These are phyloP conservation scores for Drosophila anceps DNA, from an alignment of 2,888 invertebrate species.

Conservation along the genomic window DNA sequence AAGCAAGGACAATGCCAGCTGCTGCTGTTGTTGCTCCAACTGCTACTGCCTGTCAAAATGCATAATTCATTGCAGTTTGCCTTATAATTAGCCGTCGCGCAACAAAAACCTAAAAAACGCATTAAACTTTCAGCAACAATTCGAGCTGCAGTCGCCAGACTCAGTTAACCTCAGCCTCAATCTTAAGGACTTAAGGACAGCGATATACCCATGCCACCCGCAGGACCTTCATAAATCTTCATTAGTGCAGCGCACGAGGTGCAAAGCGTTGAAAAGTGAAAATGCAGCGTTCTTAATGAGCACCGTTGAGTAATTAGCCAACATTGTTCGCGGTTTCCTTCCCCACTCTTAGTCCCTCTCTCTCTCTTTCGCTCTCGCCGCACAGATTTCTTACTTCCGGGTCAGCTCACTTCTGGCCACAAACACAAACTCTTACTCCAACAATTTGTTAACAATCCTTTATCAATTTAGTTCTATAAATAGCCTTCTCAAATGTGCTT, in stretches of 20 bases:
- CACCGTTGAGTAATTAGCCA: constrained; percentile 78
- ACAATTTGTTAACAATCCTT: constrained; percentile 58
- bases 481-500: neutral
- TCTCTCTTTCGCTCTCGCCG: constrained; percentile 13
- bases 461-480: constrained; percentile 59
- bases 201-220: neutral
- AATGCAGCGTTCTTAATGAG: constrained; percentile 79
- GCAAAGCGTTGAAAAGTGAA: constrained; percentile 79
- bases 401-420: constrained; percentile 26
- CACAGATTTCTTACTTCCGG: constrained; percentile 18
- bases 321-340: constrained; percentile 70
- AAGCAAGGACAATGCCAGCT: constrained; percentile 66
- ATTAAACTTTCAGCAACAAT: constrained; percentile 72
- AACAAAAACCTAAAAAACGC: constrained; percentile 66
- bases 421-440: constrained; percentile 13
- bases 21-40: constrained; percentile 14
- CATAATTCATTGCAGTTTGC: constrained; percentile 77
- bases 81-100: constrained; percentile 63
- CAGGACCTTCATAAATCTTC: constrained; percentile 77
- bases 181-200: constrained; percentile 40
- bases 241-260: constrained; percentile 66
- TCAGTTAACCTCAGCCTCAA: constrained; percentile 63
- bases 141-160: constrained; percentile 33
- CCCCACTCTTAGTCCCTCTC: constrained; percentile 7
- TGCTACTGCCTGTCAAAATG: constrained; percentile 61